Conservation (phyloP, 2,113 vertebrate species). For the Anseranas semipalmata region DNA sequence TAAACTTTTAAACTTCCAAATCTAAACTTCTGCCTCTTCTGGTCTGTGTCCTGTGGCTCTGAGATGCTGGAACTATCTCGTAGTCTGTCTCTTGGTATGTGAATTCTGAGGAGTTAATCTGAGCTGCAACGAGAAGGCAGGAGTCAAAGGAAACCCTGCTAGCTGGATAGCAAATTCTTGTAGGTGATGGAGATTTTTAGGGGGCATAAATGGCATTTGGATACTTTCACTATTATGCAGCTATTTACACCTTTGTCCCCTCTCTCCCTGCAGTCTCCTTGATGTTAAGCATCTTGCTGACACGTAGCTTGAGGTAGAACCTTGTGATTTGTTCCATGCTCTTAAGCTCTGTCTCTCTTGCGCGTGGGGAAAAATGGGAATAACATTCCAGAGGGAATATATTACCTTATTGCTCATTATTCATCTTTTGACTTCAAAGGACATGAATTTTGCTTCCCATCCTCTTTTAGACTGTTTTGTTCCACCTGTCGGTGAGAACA, state of each 20-base stretch:
- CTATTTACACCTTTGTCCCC: background rate
- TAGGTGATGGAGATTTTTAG: background rate
- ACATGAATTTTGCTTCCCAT: background rate
- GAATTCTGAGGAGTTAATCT: background rate
- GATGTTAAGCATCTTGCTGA: background rate
- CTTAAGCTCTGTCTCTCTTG: background rate
- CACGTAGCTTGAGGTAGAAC: background rate
- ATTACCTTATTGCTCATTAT: background rate
- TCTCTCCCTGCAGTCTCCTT: background rate
- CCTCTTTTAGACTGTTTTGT: slow-evolving; percentile 11
- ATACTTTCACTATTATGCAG: background rate
- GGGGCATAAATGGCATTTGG: background rate
- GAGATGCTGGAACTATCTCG: background rate
- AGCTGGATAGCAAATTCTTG: background rate
- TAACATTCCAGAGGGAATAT: background rate
- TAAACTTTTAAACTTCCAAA: background rate
- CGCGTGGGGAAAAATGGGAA: background rate
- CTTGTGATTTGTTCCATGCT: background rate
- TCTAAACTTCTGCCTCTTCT: background rate
- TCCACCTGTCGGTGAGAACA: background rate
- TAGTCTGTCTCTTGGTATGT: background rate
- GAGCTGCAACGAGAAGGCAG: background rate
- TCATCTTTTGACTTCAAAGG: slow-evolving; percentile 3
- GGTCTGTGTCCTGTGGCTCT: background rate
- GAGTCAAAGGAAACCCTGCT: background rate